phyloP scores from a whole-genome alignment of 2,888 invertebrate genomes.

The Conus canariensis region DNA sequence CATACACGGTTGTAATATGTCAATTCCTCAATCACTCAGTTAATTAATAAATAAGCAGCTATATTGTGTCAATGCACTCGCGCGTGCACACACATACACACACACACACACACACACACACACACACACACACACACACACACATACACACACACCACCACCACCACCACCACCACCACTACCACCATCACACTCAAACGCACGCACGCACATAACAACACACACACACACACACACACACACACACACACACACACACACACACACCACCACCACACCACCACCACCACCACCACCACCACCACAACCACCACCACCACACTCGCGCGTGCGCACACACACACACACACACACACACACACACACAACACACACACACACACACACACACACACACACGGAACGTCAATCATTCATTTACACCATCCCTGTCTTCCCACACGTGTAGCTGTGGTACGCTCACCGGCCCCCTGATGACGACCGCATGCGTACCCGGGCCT shows the following conservation, averaged over 20 bases:
- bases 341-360: neutral
- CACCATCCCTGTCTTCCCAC: no score
- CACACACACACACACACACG: neutral
- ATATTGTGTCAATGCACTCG: no score
- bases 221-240: neutral
- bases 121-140: neutral
- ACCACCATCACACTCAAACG: neutral
- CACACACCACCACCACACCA: neutral
- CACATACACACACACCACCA: neutral
- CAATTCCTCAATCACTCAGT: no score
- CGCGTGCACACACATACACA: neutral
- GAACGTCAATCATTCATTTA: neutral
- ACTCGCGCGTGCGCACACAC: neutral
- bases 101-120: slow-evolving; percentile 9
- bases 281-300: no score
- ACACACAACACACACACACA: neutral
- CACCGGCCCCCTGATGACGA: slow-evolving; percentile 77
- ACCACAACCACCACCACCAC: neutral
- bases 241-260: slow-evolving; percentile 8
- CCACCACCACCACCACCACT: no score
- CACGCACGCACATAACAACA: neutral
- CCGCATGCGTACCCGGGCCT: slow-evolving; percentile 71
- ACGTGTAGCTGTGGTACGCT: slow-evolving; percentile 78
- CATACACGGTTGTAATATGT: no score
- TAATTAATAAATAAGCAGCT: no score